Conservation (phyloP, 2,888 invertebrate genomes). For the Aphodius granarius region DNA sequence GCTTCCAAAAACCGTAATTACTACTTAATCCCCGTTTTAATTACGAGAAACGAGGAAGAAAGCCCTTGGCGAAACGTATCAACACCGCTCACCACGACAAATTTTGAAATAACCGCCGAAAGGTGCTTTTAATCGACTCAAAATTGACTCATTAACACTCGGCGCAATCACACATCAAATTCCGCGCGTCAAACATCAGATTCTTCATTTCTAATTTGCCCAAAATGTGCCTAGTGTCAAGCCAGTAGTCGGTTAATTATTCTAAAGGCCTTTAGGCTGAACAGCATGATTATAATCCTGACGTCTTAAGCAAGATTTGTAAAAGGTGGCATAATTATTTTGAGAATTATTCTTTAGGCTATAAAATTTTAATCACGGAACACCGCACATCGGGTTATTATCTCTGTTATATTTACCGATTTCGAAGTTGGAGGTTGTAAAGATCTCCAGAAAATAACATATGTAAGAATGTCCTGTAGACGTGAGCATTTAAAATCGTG, state of each 20-base stretch:
- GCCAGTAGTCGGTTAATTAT: slow-evolving; percentile 6
- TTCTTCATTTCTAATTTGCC: background rate
- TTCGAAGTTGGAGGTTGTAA: background rate
- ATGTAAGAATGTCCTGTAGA: background rate
- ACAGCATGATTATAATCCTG: background rate
- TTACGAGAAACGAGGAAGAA: background rate
- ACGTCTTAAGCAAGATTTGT: background rate
- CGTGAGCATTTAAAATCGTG: background rate
- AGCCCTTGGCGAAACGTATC: background rate
- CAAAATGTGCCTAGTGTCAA: background rate
- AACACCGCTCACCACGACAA: slow-evolving; percentile 5
- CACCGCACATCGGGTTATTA: background rate
- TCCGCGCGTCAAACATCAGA: background rate
- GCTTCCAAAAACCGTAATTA: background rate
- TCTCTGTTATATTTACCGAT: background rate
- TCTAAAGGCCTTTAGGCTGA: slow-evolving; percentile 2
- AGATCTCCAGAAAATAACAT: background rate
- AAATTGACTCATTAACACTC: slow-evolving; percentile 11
- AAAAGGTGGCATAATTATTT: background rate
- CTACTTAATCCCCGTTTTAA: background rate
- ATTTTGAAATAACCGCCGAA: background rate
- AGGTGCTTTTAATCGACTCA: slow-evolving; percentile 3
- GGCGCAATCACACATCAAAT: background rate
- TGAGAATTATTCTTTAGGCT: background rate
- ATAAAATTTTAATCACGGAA: background rate